Base-by-base conservation (phyloP, 2,888 invertebrate species). In the Shargacucullia verbasci region DNA sequence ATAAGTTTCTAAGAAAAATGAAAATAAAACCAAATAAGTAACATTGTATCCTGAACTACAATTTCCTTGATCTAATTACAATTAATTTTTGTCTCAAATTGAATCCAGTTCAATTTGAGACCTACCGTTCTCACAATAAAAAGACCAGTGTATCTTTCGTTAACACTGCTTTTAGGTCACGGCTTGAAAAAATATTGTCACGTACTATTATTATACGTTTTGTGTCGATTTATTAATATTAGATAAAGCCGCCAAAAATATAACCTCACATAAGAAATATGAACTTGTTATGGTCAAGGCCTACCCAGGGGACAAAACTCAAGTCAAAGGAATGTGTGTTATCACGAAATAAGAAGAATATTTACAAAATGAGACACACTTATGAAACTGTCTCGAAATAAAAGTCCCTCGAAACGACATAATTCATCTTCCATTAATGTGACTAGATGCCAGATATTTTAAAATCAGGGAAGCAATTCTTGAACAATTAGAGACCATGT, bases 51-150 rank as follows among this genome's bases (percentile, higher is more conserved):
- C 25, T 14, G 39, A 59, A 59, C 43, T 59, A 20, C 45, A 54
- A 50, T 55, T 34, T 58, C 10, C 31, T 34, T 43, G 54, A 46
- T 39, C 27, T 27, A 44, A 40, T 56, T 37, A 40, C 50, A 20
- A 65, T 55, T 13, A 40, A 61, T 59, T 52, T 54, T 45, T 52
- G 35, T 20, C 25, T 56, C 4, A 46, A 48, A 58, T 58, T 55
- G 34, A 53, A 52, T n/a, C n/a, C n/a, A n/a, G n/a, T n/a, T 56
- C 4, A 46, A 48, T 55, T 58, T 55, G 34, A 53, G 48, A 47
- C 6, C 12, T 40, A 57, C 33, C 12, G 20, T 45, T 13, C 20
- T 50, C 35, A 62, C 56, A 57, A 59, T 33, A 37, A 70, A 57
- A 65, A 20, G 20, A 4, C 25, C 6, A 39, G 13, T 20, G 15